Conservation (phyloP, 2,797 vertebrate genomes). For the Tauraco hartlaubi region DNA sequence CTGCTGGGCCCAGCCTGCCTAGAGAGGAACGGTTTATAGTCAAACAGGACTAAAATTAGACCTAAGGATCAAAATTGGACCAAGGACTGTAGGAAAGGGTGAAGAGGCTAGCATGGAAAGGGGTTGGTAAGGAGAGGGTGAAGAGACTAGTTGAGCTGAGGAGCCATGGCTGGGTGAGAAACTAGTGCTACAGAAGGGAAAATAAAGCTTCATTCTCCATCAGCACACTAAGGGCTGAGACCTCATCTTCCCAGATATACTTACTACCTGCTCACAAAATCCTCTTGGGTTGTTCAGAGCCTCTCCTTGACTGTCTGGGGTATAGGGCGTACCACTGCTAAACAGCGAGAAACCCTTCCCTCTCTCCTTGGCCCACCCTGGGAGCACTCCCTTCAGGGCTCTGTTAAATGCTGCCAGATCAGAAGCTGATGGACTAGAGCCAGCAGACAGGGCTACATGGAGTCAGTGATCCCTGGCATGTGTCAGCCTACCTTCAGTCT, state of each 20-base stretch:
- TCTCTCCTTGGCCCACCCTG: neutral
- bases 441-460: neutral
- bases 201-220: neutral
- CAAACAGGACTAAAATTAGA: neutral
- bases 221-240: neutral
- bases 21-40: neutral
- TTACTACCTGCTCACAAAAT: neutral
- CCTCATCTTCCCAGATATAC: neutral
- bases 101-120: neutral
- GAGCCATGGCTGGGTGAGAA: neutral
- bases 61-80: neutral
- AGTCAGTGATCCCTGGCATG: neutral
- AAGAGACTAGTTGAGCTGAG: rapidly evolving
- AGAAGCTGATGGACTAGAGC: neutral
- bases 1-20: neutral
- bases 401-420: neutral
- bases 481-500: neutral
- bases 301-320: neutral
- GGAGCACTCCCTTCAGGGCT: neutral
- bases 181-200: neutral
- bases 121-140: neutral
- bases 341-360: neutral
- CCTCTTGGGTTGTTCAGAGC: neutral
- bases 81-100: neutral
- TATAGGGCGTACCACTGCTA: neutral